Evolutionary conservation across 2,888 invertebrate species (phyloP).

Genomic region (Galeruca laticollis): DNA sequence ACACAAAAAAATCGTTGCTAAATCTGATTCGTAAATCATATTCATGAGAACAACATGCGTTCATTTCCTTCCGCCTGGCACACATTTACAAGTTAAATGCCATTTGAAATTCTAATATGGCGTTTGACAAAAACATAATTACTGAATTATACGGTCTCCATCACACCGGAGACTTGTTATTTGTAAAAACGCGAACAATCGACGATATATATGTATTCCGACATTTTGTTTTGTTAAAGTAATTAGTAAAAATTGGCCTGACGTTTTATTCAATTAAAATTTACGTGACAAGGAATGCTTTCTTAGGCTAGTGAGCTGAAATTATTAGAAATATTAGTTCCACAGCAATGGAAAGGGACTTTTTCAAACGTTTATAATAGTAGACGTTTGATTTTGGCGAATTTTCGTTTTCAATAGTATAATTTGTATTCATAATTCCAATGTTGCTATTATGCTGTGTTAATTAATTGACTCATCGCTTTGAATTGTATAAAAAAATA

Average conservation of each 20-base stretch:
- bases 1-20: conserved; percentile 16
- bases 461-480: too few species aligned
- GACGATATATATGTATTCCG: conserved; percentile 41
- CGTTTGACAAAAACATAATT: conserved; percentile 58
- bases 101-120: conserved; percentile 56
- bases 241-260: conserved; percentile 48
- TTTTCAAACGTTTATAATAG: too few species aligned
- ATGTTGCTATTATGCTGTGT: too few species aligned
- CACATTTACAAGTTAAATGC: conserved; percentile 58
- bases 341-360: neutral
- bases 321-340: neutral
- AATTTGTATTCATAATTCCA: too few species aligned
- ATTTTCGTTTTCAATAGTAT: too few species aligned
- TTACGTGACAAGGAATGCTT: conserved; percentile 25
- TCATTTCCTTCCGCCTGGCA: conserved; percentile 61
- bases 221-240: conserved; percentile 54
- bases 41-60: conserved; percentile 57
- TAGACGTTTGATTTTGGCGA: too few species aligned
- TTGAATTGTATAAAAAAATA: too few species aligned
- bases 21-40: conserved; percentile 53
- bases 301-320: neutral
- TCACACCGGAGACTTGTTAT: conserved; percentile 37
- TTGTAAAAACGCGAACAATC: conserved; percentile 45
- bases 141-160: conserved; percentile 53
- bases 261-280: conserved; percentile 31